Evolutionary conservation across 1,140 invertebrate species (phyloP), one percentile per base, ranked within the genome.

Genomic region (Drosophila yakuba): DNA sequence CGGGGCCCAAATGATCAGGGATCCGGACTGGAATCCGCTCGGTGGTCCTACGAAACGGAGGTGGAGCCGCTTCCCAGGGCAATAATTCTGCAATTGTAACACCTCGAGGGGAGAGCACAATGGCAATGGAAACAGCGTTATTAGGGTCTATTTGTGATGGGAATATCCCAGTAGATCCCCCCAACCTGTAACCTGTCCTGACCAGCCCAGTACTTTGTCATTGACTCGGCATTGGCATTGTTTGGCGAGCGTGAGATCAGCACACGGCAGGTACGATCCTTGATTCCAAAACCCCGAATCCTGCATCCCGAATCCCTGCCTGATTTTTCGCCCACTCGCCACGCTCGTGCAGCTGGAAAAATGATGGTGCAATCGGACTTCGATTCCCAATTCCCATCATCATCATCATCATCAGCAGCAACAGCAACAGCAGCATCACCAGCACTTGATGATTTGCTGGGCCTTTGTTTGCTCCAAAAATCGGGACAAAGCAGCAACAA

Each of bases 51-150:
- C 54, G 84, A 89, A 89, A 57, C 66, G 77, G 51, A 74, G 84
- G 85, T 90, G 84, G 85, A 89, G 77, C 80, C 68, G 47, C 44
- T 89, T 89, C 84, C 84, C 84, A 89, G 69, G 84, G 82, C 85
- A 89, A 89, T 89, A 89, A 89, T 90, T 89, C 80, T 80, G 84
- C 85, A 89, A 89, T 89, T 89, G 77, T 90, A 80, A 84, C 80
- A 89, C 61, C 66, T 63, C 59, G 44, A 76, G 79, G 54, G 64
- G 38, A 51, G 39, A 28, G 14, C 41, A 73, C 61, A 76, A 83
- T 59, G 64, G 44, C 80, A 63, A 75, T 43, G 36, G 72, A 63
- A 64, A 68, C 20, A 52, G 50, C 44, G 71, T 72, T 88, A 86
- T 86, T 86, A 85, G 74, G 82, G 82, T 81, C 59, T 44, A 82